Evolutionary conservation across 2,888 invertebrate species (phyloP), one percentile per base, ranked within the genome.

Genomic region (Plusia festucae): DNA sequence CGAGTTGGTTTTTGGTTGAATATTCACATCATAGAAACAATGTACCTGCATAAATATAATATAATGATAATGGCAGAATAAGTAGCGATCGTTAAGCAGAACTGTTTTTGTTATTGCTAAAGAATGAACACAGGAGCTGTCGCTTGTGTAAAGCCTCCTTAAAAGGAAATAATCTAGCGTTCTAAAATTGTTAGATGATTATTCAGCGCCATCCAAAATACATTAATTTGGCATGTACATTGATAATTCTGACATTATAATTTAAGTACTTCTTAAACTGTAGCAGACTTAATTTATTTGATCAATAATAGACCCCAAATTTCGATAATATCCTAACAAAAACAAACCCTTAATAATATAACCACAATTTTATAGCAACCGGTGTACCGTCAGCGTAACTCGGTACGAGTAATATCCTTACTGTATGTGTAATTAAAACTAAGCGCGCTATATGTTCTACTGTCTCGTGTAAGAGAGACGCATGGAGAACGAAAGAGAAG

Each of bases 371-470:
- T 57, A 76, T 69, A 78, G 76, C 77, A 68, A 71, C 60, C 67
- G 66, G 71, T 73, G 71, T 71, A 73, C 76, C 75, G 74, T 80
- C 73, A 78, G 71, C 67, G 60, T 79, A 81, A 80, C 72, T 77
- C 64, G 71, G 76, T 69, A 64, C 54, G 20, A 74, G 85, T 85
- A 88, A 89, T 90, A 86, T 86, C 85, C 88, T 85, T 83, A 84
- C 84, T 82, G 81, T 81, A 73, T 78, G 75, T 84, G 88, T 91
- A 92, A 92, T 92, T 92, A 92, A 91, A 91, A 89, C 89, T 85
- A 88, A 90, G 88, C 86, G 85, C 78, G 83, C 82, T 85, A 79
- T 88, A 87, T 81, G 82, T 86, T 86, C 81, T 85, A 85, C 81
- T 82, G 82, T 83, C 80, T 81, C 56, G 68, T 68, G 82, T 56